phyloP scores from a whole-genome alignment of 2,888 invertebrate genomes.

The Syrphus vitripennis region DNA sequence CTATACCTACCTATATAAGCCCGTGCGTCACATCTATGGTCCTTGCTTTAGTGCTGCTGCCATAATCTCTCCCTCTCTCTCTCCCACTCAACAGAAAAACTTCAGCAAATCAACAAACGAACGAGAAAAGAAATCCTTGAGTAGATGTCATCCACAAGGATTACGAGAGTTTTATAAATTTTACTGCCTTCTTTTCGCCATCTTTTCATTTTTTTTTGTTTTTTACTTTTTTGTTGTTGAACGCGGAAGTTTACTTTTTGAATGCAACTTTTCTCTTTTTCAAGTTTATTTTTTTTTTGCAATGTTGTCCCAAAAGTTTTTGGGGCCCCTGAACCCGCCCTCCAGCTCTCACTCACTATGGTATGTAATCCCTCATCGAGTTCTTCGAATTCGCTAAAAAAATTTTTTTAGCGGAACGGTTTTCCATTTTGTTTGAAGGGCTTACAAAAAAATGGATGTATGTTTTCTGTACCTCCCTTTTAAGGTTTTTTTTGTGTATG shows the following conservation, averaged over 20 bases:
- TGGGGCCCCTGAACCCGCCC: background rate
- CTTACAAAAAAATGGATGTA: slow-evolving; percentile 12
- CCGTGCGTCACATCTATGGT: background rate
- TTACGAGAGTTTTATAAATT: slow-evolving; percentile 51
- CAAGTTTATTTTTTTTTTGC: slow-evolving; percentile 19
- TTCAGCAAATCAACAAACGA: slow-evolving; percentile 51
- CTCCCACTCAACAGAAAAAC: slow-evolving; percentile 8
- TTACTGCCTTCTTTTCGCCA: slow-evolving; percentile 6
- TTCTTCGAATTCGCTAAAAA: slow-evolving; percentile 3
- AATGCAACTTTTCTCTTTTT: slow-evolving; percentile 45
- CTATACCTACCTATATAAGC: background rate
- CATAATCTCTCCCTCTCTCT: background rate
- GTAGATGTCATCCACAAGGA: slow-evolving; percentile 63
- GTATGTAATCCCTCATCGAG: slow-evolving; percentile 24
- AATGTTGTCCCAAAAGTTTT: slow-evolving; percentile 46
- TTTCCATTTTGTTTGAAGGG: slow-evolving; percentile 22
- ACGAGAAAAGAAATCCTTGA: slow-evolving; percentile 51
- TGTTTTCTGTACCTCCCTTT: background rate
- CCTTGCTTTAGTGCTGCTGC: background rate
- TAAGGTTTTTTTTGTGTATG: no score
- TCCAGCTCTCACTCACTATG: background rate
- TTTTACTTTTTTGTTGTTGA: slow-evolving; percentile 2
- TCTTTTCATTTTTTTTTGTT: background rate
- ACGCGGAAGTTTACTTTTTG: slow-evolving; percentile 56
- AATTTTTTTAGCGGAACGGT: slow-evolving; percentile 10